Base-by-base conservation (phyloP, 2,797 vertebrate species). In the Ammospiza maritima region DNA sequence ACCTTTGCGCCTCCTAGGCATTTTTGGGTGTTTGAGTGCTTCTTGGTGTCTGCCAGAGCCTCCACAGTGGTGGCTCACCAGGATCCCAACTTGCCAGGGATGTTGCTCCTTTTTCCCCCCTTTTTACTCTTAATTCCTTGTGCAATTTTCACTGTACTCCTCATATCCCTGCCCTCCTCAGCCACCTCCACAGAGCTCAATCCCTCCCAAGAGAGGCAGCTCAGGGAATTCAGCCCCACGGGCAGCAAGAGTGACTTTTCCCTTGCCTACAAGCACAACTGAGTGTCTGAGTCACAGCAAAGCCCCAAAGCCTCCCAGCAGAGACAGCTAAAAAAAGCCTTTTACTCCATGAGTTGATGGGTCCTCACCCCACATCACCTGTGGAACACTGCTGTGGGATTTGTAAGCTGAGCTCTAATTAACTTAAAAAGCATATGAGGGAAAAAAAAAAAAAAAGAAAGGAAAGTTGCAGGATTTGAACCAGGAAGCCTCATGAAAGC, bases 211-310 rank as follows among this genome's bases (percentile, higher is more conserved):
- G 75, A 42, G 8, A 47, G 27, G 48, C 18, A 60, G 61, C 0
- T 0, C 26, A 27, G 58, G 12, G n/a, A 76, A 66, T 12, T 25
- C 57, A 73, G 36, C 13, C 61, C n/a, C 0, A 0, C 0, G 0
- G n/a, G 20, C 65, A 74, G 11, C 36, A 20, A n/a, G 45, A 2
- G 0, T 0, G 0, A 1, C 36, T 58, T 77, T 74, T 61, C 34
- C 65, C 16, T 44, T 4, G 4, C 58, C 47, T 34, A 6, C 0
- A 0, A 80, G 42, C 45, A 48, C 36, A 47, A 2, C 27, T 21
- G 65, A 81, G 13, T 0, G 0, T 13, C 5, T 12, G 23, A 82
- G 29, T 74, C 44, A 71, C 29, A 38, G 42, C 42, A 85, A 71
- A 90, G 19, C 23, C 45, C 32, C 26, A 38, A 20, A 48, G 3